These are phyloP conservation scores for Caenorhabditis japonica DNA, from an alignment of 2,888 invertebrate species.

Conservation along the genomic window DNA sequence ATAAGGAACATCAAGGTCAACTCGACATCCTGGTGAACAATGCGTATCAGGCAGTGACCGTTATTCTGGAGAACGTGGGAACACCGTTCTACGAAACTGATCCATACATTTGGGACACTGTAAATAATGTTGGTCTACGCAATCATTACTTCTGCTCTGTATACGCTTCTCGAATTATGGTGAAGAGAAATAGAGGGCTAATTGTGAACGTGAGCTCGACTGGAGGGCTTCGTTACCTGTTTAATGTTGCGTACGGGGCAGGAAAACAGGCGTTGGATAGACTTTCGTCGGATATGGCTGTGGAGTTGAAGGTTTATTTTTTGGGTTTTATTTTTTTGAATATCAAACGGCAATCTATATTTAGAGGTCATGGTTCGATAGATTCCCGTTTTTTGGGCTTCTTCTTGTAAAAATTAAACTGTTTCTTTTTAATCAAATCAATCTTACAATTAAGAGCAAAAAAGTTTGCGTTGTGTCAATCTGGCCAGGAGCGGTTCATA, in stretches of 20 bases:
- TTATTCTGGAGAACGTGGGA: conserved; percentile 58
- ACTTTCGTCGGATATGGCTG: conserved; percentile 79
- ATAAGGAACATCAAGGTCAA: conserved; percentile 17
- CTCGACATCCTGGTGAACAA: conserved; percentile 63
- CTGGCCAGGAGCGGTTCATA: conserved; percentile 79
- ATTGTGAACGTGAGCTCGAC: conserved; percentile 79
- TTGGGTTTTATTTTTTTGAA: too few relatives aligned
- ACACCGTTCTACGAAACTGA: conserved; percentile 77
- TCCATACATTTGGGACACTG: conserved; percentile 77
- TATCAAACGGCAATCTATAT: background rate
- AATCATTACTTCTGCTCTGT: conserved; percentile 79
- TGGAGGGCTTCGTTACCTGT: conserved; percentile 78
- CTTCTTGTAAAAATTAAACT: background rate
- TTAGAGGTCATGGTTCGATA: too few relatives aligned
- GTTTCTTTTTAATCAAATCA: background rate
- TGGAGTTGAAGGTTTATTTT: conserved; percentile 77
- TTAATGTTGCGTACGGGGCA: conserved; percentile 79
- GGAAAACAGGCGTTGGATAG: conserved; percentile 79
- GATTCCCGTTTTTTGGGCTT: too few relatives aligned
- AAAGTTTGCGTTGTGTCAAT: conserved; percentile 77
- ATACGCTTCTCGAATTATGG: conserved; percentile 76
- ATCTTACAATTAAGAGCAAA: background rate
- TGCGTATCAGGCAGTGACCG: conserved; percentile 57
- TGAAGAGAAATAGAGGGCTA: conserved; percentile 75
- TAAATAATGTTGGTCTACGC: conserved; percentile 60